Evolutionary conservation across 1,140 invertebrate species (phyloP).

Genomic region (Diuraphis noxia): DNA sequence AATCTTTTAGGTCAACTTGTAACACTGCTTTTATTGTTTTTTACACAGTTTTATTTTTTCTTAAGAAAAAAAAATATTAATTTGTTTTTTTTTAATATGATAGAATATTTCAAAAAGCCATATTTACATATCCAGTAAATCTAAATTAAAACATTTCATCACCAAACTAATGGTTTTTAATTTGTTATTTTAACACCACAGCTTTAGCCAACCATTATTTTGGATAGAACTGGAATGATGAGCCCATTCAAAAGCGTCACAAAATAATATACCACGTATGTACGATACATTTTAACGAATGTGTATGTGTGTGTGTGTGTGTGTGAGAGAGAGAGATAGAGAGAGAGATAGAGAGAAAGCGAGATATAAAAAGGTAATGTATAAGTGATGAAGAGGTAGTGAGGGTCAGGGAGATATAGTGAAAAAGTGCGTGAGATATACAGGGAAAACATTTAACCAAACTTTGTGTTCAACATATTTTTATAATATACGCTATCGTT

Average conservation of each 20-base stretch:
- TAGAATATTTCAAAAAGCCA: not conserved
- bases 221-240: not conserved
- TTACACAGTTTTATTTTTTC: not conserved
- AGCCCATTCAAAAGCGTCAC: not conserved
- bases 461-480: not conserved
- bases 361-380: too few relatives aligned
- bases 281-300: not conserved
- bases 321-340: too few relatives aligned
- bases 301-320: too few relatives aligned
- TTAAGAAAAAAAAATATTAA: not conserved
- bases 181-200: not conserved
- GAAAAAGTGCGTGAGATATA: not conserved
- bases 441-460: not conserved
- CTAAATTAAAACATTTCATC: slow-evolving; percentile 16
- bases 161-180: not conserved
- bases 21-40: not conserved
- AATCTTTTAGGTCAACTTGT: not conserved
- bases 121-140: not conserved
- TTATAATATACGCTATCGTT: not conserved
- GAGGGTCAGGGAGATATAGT: too few relatives aligned
- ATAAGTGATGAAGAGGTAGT: too few relatives aligned
- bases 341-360: too few relatives aligned
- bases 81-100: too few relatives aligned
- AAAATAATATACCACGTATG: not conserved
- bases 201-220: not conserved